Evolutionary conservation across 30 jellyfish, hydroid and myxozoan species (phyloP).

Genomic region (Aurelia coerulea): DNA sequence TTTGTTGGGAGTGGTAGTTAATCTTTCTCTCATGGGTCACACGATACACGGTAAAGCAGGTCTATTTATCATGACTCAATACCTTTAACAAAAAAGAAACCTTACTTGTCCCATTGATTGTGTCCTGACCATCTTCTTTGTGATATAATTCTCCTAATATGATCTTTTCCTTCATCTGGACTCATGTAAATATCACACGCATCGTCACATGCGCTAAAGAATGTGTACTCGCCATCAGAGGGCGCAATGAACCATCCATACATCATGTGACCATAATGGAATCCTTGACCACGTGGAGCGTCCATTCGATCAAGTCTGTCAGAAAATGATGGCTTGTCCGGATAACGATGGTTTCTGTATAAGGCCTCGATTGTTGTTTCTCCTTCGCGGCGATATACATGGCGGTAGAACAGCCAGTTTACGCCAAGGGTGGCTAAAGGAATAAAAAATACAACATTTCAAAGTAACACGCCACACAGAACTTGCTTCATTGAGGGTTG

Average conservation of each 20-base stretch:
- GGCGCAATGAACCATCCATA: constrained; percentile 98
- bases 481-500: too few species aligned
- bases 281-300: constrained; percentile 78
- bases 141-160: constrained; percentile 84
- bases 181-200: constrained; percentile 97
- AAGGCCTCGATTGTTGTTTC: constrained; percentile 92
- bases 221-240: constrained; percentile 94
- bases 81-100: background rate
- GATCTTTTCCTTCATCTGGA: constrained; percentile 98
- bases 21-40: too few species aligned
- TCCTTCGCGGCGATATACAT: constrained; percentile 80
- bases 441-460: background rate
- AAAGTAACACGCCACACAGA: background rate
- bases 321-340: constrained; percentile 71
- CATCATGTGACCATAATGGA: constrained; percentile 95
- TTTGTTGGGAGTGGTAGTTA: too few species aligned
- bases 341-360: constrained; percentile 87
- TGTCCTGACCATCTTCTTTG: constrained; percentile 97
- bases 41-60: too few species aligned
- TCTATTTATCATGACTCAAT: too few species aligned
- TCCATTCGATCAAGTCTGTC: constrained; percentile 83
- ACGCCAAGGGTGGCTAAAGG: constrained; percentile 88
- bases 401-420: constrained; percentile 77
- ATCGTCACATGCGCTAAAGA: constrained; percentile 98
- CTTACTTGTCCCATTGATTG: constrained; percentile 99